Conservation (phyloP, 2,113 vertebrate genomes). For the Gnathochromis pfefferi region DNA sequence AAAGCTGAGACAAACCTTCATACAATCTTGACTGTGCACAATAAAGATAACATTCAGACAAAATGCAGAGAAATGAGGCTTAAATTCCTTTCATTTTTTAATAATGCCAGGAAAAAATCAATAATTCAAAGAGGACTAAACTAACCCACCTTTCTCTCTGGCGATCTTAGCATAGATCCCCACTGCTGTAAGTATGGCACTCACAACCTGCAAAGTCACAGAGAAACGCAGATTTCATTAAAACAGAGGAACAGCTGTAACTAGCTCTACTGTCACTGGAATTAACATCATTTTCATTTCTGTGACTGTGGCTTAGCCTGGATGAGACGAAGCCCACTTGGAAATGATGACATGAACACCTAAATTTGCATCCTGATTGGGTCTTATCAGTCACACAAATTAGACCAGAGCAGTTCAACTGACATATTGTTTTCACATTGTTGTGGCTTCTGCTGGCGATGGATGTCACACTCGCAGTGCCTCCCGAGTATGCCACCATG, state of each 20-base stretch:
- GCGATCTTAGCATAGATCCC: constrained; percentile 77
- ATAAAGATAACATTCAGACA: background rate
- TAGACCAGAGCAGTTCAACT: background rate
- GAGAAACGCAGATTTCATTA: background rate
- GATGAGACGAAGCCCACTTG: background rate
- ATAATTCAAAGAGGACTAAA: background rate
- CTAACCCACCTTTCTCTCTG: constrained; percentile 69
- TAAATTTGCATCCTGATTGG: background rate
- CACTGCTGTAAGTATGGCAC: constrained; percentile 70
- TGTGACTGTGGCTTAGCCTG: background rate
- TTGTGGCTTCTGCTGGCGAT: background rate
- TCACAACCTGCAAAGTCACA: constrained; percentile 68
- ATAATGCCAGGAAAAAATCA: background rate
- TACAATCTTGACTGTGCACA: background rate
- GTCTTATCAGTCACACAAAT: background rate
- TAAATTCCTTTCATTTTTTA: background rate
- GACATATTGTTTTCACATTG: background rate
- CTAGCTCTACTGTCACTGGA: background rate
- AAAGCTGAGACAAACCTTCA: accelerated
- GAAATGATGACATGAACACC: background rate
- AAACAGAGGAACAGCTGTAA: background rate
- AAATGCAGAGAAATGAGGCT: background rate
- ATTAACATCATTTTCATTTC: background rate
- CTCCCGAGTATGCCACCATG: background rate
- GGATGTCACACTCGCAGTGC: background rate